These are phyloP conservation scores for Numenius arquata DNA, from an alignment of 2,113 vertebrate genomes.

Conservation along the genomic window DNA sequence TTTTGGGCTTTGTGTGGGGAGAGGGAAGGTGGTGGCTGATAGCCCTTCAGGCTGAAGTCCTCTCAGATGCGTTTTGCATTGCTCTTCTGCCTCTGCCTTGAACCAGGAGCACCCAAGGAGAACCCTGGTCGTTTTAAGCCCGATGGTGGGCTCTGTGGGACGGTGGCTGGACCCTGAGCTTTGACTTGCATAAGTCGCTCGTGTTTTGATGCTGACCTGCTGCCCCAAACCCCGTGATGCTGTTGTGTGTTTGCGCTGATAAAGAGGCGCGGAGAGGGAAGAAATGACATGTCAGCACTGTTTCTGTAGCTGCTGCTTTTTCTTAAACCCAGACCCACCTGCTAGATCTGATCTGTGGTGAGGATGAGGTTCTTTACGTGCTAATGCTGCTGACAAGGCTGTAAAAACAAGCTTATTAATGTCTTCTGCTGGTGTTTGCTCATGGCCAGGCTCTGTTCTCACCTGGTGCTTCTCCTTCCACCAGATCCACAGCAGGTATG, in stretches of 20 bases:
- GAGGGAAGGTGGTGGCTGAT: neutral
- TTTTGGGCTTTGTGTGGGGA: neutral
- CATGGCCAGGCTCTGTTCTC: neutral
- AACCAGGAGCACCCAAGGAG: neutral
- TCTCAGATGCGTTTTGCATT: neutral
- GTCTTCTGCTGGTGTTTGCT: neutral
- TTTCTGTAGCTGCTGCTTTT: neutral
- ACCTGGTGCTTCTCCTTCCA: slow-evolving; percentile 17
- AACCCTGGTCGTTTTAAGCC: neutral
- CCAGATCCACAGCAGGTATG: slow-evolving; percentile 97
- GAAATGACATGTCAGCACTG: neutral
- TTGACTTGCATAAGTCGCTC: neutral
- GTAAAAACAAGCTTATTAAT: neutral
- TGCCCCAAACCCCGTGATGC: neutral
- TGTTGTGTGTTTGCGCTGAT: neutral
- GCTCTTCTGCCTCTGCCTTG: neutral
- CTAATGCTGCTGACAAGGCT: neutral
- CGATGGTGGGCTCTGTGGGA: neutral
- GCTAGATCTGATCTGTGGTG: neutral
- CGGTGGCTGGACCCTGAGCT: neutral
- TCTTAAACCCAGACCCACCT: neutral
- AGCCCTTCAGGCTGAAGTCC: neutral
- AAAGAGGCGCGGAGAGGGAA: neutral
- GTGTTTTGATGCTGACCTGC: neutral
- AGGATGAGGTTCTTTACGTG: neutral